Base-by-base conservation (phyloP, 2,888 invertebrate species). In the Diarsia rubi region DNA sequence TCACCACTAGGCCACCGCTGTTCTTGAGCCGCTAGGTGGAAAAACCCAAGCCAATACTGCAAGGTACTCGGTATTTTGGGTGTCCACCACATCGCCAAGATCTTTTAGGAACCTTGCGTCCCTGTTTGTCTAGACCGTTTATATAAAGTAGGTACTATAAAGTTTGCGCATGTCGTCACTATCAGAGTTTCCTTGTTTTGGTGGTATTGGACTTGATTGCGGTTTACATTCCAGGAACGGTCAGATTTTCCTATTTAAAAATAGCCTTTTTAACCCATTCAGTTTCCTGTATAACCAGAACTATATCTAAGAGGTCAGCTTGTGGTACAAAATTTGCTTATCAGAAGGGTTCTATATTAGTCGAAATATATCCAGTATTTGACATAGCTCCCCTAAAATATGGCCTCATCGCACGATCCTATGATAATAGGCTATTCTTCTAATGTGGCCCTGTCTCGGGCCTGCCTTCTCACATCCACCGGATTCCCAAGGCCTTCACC, bases 131-230 rank as follows among this genome's bases (percentile, higher is more conserved):
- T 11, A 59, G 27, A 59, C 9, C 19, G 4, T 62, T 62, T 14
- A 27, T 59, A 45, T 64, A 4, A 64, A 47, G 4, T 19, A 64
- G 37, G 4, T 19, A 47, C 21, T 21, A 1, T 16, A 27, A 24
- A 45, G 4, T 37, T 3, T 1, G 4, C 12, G n/a, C 73, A 59
- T 73, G 9, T 24, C 31, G 12, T 63, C 24, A 24, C 37, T 6
- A 16, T 52, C 2, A 24, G 4, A 45, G 21, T 75, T 75, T 54
- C 65, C 52, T 65, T 16, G 14, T 75, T 75, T 75, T 21, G 8
- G 6, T 11, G 11, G 44, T 24, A 12, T 1, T 5, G n/a, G 16
- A 52, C 31, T 52, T 19, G 27, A 31, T 75, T 75, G 75, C 49
- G 49, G 60, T 49, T 44, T 24, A 24, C n/a, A 42, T 75, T n/a